phyloP scores from a whole-genome alignment of 92 coral and sea anemone species.

The Porites cylindrica region DNA sequence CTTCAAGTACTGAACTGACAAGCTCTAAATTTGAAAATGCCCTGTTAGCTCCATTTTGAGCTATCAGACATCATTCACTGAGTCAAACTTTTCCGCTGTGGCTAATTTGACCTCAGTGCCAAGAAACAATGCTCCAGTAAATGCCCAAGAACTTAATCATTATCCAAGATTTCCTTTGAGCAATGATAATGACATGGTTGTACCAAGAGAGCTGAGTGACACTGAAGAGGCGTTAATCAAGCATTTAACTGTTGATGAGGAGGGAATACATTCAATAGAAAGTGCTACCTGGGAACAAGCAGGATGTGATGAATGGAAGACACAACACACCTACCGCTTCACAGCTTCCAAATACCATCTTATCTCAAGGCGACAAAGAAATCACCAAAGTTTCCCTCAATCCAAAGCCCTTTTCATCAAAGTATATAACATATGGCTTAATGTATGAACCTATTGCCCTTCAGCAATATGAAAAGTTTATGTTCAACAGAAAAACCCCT shows the following conservation, averaged over 20 bases:
- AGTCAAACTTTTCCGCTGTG: neutral
- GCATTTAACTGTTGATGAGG: neutral
- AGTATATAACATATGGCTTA: slow-evolving; percentile 61
- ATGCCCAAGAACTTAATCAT: neutral
- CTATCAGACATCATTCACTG: neutral
- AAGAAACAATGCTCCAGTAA: neutral
- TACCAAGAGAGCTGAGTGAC: neutral
- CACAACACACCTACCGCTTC: neutral
- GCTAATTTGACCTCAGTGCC: neutral
- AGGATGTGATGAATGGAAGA: neutral
- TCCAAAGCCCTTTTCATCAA: slow-evolving; percentile 59
- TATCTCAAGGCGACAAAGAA: slow-evolving; percentile 5
- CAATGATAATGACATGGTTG: no score
- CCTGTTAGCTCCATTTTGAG: neutral
- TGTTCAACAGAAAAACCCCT: slow-evolving; percentile 47
- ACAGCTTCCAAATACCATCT: slow-evolving; percentile 5
- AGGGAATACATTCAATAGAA: neutral
- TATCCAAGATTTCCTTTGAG: no score
- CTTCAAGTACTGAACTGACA: neutral
- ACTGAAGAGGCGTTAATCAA: neutral
- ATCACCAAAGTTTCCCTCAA: slow-evolving; percentile 20
- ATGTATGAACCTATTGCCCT: slow-evolving; percentile 68
- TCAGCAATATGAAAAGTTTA: slow-evolving; percentile 43
- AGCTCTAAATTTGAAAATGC: no score
- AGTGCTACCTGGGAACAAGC: neutral